Evolutionary conservation across 2,797 vertebrate species (phyloP), one percentile per base, ranked within the genome.

Genomic region (Uromys caudimaculatus): DNA sequence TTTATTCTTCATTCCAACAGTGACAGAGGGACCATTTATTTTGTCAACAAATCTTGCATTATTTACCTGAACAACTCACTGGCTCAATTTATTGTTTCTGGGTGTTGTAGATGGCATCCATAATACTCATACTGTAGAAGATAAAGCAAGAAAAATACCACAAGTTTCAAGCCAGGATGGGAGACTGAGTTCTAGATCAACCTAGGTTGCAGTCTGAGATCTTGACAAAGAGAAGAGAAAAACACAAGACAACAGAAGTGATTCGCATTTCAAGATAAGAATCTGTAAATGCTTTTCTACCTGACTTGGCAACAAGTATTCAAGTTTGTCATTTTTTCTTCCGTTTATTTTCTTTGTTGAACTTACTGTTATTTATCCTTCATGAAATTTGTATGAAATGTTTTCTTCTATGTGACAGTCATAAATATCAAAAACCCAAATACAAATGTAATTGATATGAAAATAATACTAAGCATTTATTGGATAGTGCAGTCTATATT

Each of bases 21-120:
- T 52, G 35, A 47, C 54, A 19, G 21, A 13, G 3, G 76, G 7
- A 0, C 6, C 21, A 87, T 83, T 67, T 79, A 38, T 95, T 83
- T 88, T 83, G 60, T 81, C 44, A 93, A 83, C 32, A 94, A 58
- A 83, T 91, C n/a, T 83, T 96, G 13, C 16, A 44, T 89, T 95
- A 64, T 64, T 9, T 54, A 62, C 11, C 94, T 54, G 19, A 90
- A 56, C 60, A 67, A 58, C 50, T 77, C 41, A 47, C 56, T n/a
- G 6, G 3, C 21, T 92, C 35, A 91, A 95, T 81, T 24, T 95
- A 50, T 17, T 52, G 29, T 50, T 35, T 77, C 41, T 90, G 44
- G 50, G 8, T 19, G 1, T 64, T 24, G 58, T 64, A 29, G 35
- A n/a, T 19, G 9, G 0, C 2, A 58, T 90, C 58, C 52, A 14